phyloP scores from a whole-genome alignment of 92 coral and sea anemone genomes.

The Epizoanthus rinbou region DNA sequence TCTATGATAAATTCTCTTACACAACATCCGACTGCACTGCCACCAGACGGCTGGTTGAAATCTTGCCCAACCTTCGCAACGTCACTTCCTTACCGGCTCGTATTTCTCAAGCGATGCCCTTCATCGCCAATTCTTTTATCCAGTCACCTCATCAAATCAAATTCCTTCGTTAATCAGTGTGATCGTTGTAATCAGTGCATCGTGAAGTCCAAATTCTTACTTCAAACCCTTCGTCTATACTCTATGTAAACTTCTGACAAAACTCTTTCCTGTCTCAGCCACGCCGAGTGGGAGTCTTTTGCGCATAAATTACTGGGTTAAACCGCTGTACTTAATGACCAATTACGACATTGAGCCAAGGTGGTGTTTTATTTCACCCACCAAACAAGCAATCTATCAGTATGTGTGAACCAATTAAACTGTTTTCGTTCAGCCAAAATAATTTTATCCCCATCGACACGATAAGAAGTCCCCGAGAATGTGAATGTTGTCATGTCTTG shows the following conservation, averaged over 20 bases:
- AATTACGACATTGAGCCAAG: not conserved
- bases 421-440: too few relatives aligned
- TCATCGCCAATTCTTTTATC: conserved; percentile 12
- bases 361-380: too few relatives aligned
- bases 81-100: conserved; percentile 72
- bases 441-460: too few relatives aligned
- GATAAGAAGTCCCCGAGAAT: too few relatives aligned
- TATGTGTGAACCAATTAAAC: too few relatives aligned
- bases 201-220: not conserved
- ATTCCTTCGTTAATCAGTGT: not conserved
- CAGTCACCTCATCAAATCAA: not conserved
- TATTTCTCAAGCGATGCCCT: conserved; percentile 40
- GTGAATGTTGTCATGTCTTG: too few relatives aligned
- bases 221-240: not conserved
- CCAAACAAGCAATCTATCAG: too few relatives aligned
- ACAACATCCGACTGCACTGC: conserved; percentile 21
- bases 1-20: conserved; percentile 1
- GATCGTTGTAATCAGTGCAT: not conserved
- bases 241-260: not conserved
- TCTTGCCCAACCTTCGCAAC: conserved; percentile 55
- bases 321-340: conserved; percentile 25
- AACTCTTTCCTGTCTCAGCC: conserved; percentile 10
- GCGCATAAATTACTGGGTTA: conserved; percentile 5
- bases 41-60: conserved; percentile 39
- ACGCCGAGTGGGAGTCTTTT: conserved; percentile 22